Evolutionary conservation across 2,888 invertebrate species (phyloP).

Genomic region (Eustalomyia histrio): DNA sequence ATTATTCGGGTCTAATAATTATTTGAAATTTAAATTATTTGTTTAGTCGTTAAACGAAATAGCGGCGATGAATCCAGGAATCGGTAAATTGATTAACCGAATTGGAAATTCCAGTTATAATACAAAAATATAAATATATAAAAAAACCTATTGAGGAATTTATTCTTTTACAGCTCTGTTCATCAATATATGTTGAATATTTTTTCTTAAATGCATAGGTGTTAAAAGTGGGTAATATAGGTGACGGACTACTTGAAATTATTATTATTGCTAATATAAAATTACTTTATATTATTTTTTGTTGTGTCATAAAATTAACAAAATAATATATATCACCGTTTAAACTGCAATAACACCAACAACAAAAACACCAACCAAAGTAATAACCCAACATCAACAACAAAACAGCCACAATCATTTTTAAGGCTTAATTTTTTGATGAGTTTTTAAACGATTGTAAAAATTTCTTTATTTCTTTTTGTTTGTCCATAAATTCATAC

Average conservation of each 20-base stretch:
- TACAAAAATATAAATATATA: too few relatives aligned
- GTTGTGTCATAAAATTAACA: slow-evolving; percentile 74
- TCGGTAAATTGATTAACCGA: too few relatives aligned
- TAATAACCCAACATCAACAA: slow-evolving; percentile 16
- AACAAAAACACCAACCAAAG: slow-evolving; percentile 42
- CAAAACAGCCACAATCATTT: slow-evolving; percentile 60
- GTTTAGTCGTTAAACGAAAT: too few relatives aligned
- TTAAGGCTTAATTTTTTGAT: slow-evolving; percentile 78
- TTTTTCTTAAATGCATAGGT: neutral
- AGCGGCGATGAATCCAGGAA: too few relatives aligned
- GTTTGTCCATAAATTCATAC: slow-evolving; percentile 1
- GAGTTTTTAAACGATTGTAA: slow-evolving; percentile 79
- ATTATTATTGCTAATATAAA: slow-evolving; percentile 75
- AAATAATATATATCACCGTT: slow-evolving; percentile 54
- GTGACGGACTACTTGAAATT: slow-evolving; percentile 51
- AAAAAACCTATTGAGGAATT: neutral
- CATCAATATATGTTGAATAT: neutral
- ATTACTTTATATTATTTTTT: slow-evolving; percentile 57
- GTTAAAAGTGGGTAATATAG: slow-evolving; percentile 54
- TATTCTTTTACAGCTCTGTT: slow-evolving; percentile 51
- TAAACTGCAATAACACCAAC: slow-evolving; percentile 35
- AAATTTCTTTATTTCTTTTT: slow-evolving; percentile 64
- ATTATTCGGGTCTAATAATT: too few relatives aligned
- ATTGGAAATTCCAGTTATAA: too few relatives aligned
- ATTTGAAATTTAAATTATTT: too few relatives aligned